Conservation (phyloP, 1,140 invertebrate species). For the Drosophila rufa region DNA sequence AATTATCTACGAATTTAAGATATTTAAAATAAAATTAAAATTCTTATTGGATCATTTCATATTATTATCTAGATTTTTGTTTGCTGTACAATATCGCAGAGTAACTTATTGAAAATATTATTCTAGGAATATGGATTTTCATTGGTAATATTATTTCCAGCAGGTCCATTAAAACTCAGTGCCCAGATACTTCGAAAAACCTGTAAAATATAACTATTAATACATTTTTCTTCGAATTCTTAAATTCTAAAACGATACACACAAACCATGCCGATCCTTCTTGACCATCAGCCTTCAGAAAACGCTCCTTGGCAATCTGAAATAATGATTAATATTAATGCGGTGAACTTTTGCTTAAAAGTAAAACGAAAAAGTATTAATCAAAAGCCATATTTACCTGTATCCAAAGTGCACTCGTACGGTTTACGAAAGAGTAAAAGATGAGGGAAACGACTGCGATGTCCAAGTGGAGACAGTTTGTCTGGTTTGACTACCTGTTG, state of each 20-base stretch:
- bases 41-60: too few relatives aligned
- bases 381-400: constrained; percentile 17
- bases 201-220: constrained; percentile 2
- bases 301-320: background rate
- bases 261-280: background rate
- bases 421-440: background rate
- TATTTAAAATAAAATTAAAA: too few relatives aligned
- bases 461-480: constrained; percentile 57
- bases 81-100: too few relatives aligned
- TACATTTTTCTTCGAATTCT: background rate
- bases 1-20: too few relatives aligned
- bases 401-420: constrained; percentile 8
- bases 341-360: constrained; percentile 2
- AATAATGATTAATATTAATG: constrained; percentile 8
- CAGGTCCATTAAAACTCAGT: too few relatives aligned
- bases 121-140: background rate
- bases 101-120: too few relatives aligned
- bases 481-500: constrained; percentile 55
- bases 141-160: background rate
- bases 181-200: too few relatives aligned
- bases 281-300: background rate
- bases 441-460: background rate
- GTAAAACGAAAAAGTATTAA: constrained; percentile 15
- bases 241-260: background rate
- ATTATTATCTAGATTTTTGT: too few relatives aligned